Base-by-base conservation (phyloP, 2,113 vertebrate species). In the Campylomormyrus tamandua region DNA sequence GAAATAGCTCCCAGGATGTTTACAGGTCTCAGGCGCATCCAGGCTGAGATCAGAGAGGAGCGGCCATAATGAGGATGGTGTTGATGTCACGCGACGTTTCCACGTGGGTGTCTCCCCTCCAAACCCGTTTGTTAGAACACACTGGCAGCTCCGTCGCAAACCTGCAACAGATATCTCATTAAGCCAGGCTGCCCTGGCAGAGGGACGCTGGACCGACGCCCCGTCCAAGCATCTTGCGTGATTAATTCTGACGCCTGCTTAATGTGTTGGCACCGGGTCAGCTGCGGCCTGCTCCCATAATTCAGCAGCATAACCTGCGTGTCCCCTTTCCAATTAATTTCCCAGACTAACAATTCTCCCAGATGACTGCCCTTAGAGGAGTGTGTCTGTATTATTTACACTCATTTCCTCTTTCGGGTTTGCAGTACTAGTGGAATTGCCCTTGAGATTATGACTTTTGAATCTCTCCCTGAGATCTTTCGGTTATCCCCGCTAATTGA, bases 241-340 rank as follows among this genome's bases (percentile, higher is more conserved):
- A 90, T 91, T 91, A 53, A 90, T 87, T 31, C 24, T 74, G 49
- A 88, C 88, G 35, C 31, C 45, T 46, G 58, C 87, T 56, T 92
- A 90, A 89, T 89, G 66, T 89, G 35, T 84, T 87, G 88, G 70
- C 42, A 77, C 52, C 87, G 58, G 84, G 89, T 90, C 39, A 70
- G 74, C 49, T 39, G 91, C 90, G 91, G 91, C 92, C 91, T 90
- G 87, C 87, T 48, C 83, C 87, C 83, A 87, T 89, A 90, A 90
- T 84, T 88, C 91, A 77, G 49, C 77, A 83, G 56, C 50, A 83
- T 87, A 66, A 91, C 91, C 87, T 91, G 87, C 83, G 46, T 58
- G 31, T 90, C 87, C 48, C 88, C 83, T 70, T 89, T 92, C 89
- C 89, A 92, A 90, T 92, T 92, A 90, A 83, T 46, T 70, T 80